Evolutionary conservation across 2,113 vertebrate species (phyloP), one percentile per base, ranked within the genome.

Genomic region (Nannobrachium achirus): DNA sequence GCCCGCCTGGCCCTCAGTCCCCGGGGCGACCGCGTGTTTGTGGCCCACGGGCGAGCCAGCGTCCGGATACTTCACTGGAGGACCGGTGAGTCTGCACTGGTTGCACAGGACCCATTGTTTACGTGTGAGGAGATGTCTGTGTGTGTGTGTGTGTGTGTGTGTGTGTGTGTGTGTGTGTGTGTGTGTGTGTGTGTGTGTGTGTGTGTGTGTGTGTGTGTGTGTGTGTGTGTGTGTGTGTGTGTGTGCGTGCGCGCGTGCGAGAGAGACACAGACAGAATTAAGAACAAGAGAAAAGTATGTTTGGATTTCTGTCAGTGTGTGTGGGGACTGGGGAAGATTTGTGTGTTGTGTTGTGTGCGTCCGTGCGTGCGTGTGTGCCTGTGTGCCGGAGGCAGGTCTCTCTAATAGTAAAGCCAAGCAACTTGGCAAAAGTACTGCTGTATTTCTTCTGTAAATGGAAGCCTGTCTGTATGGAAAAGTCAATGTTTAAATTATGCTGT

Each of bases 31-130:
- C 69, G 73, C 19, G 73, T 91, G 33, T 89, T 93, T 63, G 66
- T 94, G 78, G 89, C 89, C 10, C 69, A 89, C 1, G 91, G 92
- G 38, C 86, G 66, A 75, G 89, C 93, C 62, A 92, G 81, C 79
- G 71, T 94, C 66, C 89, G 89, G 53, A 89, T 92, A 63, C 86
- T 94, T 13, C 63, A 92, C 75, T 94, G 92, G 93, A 91, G 81
- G 63, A 93, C 80, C 0, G 93, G 93, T 93, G 75, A 74, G 84
- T 10, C 25, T 33, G 25, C 25, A 33, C 25, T 3, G 25, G 20
- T 4, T 4, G 20, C 49, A 42, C 48, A 20, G 52, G 18, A 16
- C 3, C 3, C 3, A 33, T 33, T 33, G 25, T 33, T 33, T 5
- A 33, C 25, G 25, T 33, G 25, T 3, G 25, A 33, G 25, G 25